phyloP scores from a whole-genome alignment of 2,888 invertebrate species.

The Nymphalis polychloros region DNA sequence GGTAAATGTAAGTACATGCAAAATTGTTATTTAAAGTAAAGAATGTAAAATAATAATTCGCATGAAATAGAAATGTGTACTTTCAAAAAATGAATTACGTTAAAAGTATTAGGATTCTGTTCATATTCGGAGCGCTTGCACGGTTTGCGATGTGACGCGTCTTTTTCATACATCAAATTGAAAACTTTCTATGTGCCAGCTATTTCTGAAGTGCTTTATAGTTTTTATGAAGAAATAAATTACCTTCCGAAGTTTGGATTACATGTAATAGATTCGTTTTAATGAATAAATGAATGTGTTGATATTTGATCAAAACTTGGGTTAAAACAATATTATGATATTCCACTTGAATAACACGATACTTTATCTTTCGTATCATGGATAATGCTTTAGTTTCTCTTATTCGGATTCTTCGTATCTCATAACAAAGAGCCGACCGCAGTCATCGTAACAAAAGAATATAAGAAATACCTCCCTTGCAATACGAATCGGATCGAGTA shows the following conservation, averaged over 20 bases:
- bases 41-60: neutral
- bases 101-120: neutral
- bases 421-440: constrained; percentile 72
- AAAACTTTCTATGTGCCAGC: neutral
- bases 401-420: constrained; percentile 67
- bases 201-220: neutral
- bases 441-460: constrained; percentile 74
- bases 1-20: constrained; percentile 21
- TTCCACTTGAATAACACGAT: constrained; percentile 21
- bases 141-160: neutral
- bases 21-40: constrained; percentile 14
- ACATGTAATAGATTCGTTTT: no score
- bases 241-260: no score
- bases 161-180: neutral
- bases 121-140: neutral
- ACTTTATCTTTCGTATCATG: constrained; percentile 47
- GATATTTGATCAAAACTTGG: neutral
- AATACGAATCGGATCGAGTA: constrained; percentile 68
- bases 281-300: neutral
- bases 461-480: constrained; percentile 74
- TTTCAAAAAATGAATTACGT: neutral
- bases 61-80: neutral
- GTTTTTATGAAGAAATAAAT: no score
- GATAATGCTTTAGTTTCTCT: constrained; percentile 67
- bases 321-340: constrained; percentile 7